Percentiles rank a stretch among this genome's conserved stretches.
These are phyloP conservation scores for Xenopus borealis DNA, from an alignment of 2,113 vertebrate genomes.

Conservation along the genomic window DNA sequence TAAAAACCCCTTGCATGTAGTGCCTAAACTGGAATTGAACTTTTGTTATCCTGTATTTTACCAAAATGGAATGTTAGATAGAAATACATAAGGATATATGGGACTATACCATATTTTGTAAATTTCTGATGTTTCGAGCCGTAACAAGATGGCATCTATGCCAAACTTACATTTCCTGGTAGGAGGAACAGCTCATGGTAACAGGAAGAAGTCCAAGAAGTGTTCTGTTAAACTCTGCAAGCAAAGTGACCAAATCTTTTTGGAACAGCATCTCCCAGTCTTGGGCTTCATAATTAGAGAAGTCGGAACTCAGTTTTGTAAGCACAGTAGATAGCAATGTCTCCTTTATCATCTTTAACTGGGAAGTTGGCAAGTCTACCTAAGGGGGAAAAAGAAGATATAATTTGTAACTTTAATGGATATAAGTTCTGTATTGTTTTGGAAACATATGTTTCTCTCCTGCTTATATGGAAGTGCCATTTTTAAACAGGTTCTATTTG, in stretches of 20 bases:
- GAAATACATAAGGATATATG: too few species aligned
- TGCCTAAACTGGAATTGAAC: too few species aligned
- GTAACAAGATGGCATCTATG: too few species aligned
- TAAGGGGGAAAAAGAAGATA: conserved; percentile 1
- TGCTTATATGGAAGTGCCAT: too few species aligned
- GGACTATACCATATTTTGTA: neutral
- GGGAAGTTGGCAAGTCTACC: neutral
- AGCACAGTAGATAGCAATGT: neutral
- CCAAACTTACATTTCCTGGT: conserved; percentile 34
- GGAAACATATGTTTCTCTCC: too few species aligned
- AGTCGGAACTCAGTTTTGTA: neutral
- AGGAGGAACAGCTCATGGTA: conserved; percentile 29
- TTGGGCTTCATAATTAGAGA: conserved; percentile 1
- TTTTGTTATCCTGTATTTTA: too few species aligned
- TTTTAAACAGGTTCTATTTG: too few species aligned
- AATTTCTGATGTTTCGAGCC: too few species aligned
- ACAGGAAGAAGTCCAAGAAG: conserved; percentile 14
- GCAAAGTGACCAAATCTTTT: neutral
- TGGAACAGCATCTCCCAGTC: conserved; percentile 31
- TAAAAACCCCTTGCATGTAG: too few species aligned
- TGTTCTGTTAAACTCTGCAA: conserved; percentile 4
- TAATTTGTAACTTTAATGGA: neutral
- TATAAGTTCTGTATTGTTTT: too few species aligned
- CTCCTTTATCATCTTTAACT: conserved; percentile 17
- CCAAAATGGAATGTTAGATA: too few species aligned